Base-by-base conservation (phyloP, 2,113 vertebrate species). In the Pterocles burchelli region DNA sequence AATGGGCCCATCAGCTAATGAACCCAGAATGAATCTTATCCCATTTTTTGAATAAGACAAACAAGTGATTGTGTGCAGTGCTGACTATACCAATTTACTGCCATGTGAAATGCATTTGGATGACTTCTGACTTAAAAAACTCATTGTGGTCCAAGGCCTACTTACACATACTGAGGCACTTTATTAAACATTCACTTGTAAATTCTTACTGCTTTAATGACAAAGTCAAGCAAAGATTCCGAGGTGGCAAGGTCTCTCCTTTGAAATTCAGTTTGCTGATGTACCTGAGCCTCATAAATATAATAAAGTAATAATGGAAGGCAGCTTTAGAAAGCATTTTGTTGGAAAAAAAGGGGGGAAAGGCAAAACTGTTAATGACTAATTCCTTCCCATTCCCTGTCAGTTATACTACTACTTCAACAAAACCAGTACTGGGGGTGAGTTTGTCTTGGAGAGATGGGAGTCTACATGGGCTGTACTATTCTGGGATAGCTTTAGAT, bases 1-100 rank as follows among this genome's bases (percentile, higher is more conserved):
- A 93, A 73, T 67, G 66, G 77, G 11, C 63, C 43, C 88, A 89
- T 88, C 80, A 73, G 70, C 82, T 95, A 75, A 95, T n/a, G 67
- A 95, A 63, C 65, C 41, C 55, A 38, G 70, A 94, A 58, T 54
- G 48, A 85, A 43, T 81, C 77, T 65, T 89, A 67, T 74, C 70
- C 59, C 26, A 12, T 45, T 89, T 83, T 82, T 45, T 67, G 70
- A 92, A 55, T 61, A 88, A 48, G 22, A 81, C 89, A 94, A 94
- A 87, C 28, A 62, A 91, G 49, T 1, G 38, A 91, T 71, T 93
- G 90, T 93, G 61, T 83, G 38, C 67, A 68, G 52, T 58, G 59
- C 72, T 16, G 24, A 38, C 36, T 13, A 36, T 9, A 72, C 36
- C 45, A 41, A 26, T 71, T 90, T 80, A 63, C 43, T 43, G 75